These are phyloP conservation scores for Polyommatus iphigenia DNA, from an alignment of 2,888 invertebrate species.

Conservation along the genomic window DNA sequence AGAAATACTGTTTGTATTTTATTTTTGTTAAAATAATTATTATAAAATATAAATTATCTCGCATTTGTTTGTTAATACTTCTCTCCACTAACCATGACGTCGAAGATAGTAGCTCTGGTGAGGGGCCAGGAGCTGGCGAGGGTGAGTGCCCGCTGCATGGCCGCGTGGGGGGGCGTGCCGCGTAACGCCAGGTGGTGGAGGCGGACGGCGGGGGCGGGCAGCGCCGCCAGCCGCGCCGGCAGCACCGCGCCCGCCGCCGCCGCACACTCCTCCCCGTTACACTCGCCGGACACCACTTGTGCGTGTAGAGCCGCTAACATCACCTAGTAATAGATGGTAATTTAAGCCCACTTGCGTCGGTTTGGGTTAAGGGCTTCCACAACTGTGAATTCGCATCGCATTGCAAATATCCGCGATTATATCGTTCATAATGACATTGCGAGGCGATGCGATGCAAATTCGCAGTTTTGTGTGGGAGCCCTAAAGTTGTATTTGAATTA, in stretches of 20 bases:
- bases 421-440: too few species aligned
- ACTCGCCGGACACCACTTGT: conserved; percentile 94
- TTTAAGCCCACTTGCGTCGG: too few species aligned
- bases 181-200: conserved; percentile 94
- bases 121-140: conserved; percentile 96
- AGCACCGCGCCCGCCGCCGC: conserved; percentile 89
- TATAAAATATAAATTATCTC: too few species aligned
- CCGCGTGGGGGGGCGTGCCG: conserved; percentile 91
- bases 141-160: conserved; percentile 95
- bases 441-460: too few species aligned
- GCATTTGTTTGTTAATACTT: too few species aligned
- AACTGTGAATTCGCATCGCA: too few species aligned
- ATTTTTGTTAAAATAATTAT: too few species aligned
- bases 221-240: conserved; percentile 89
- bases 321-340: conserved; percentile 77
- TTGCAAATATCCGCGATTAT: too few species aligned
- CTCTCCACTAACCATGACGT: conserved; percentile 87
- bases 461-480: too few species aligned
- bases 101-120: conserved; percentile 95
- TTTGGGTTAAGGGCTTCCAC: too few species aligned
- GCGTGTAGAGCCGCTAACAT: conserved; percentile 96
- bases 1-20: too few species aligned
- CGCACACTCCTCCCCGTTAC: conserved; percentile 83
- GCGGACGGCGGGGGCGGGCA: conserved; percentile 92
- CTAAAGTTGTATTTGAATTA: too few species aligned